Base-by-base conservation (phyloP, 2,797 vertebrate species). In the Dendrocincla tyrannina region DNA sequence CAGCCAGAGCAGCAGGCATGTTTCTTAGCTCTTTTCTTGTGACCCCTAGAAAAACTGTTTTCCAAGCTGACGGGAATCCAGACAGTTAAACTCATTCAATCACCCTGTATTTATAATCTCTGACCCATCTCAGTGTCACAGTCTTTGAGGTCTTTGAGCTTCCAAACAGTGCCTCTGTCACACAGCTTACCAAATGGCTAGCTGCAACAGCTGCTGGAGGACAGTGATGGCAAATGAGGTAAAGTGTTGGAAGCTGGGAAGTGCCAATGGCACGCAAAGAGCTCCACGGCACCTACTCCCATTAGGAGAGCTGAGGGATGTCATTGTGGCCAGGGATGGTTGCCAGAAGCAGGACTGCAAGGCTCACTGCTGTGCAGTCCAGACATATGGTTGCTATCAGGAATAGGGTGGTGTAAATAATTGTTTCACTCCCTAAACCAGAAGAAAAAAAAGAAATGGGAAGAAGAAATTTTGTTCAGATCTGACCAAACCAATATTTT, bases 331-430 rank as follows among this genome's bases (percentile, higher is more conserved):
- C 95, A 74, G 49, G 88, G 67, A 93, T 33, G 58, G n/a, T 13
- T 96, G 95, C 94, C 89, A 96, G 77, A 82, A 91, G 59, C 39
- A 93, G 86, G 86, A 77, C 84, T 95, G 94, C 60, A 93, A 93
- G 70, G 77, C 88, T 92, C 56, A 46, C 72, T 87, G 86, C 93
- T 89, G 44, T 82, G 70, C 80, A 90, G 73, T 93, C 93, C 94
- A 95, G 80, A 95, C 95, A 97, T 93, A 88, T 90, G 96, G 89
- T 95, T 95, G 83, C 96, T 95, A 93, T 96, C 95, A 96, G 70
- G 67, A 89, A 53, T 2, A 91, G 95, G 95, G 93, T 0, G 53
- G 95, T 63, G 75, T 92, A 89, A 96, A 91, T 91, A 85, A 78
- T 84, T 93, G 86, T 89, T 96, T 89, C 93, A 85, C 55, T 96